Conservation (phyloP, 2,113 vertebrate species). For the Gymnogyps californianus region DNA sequence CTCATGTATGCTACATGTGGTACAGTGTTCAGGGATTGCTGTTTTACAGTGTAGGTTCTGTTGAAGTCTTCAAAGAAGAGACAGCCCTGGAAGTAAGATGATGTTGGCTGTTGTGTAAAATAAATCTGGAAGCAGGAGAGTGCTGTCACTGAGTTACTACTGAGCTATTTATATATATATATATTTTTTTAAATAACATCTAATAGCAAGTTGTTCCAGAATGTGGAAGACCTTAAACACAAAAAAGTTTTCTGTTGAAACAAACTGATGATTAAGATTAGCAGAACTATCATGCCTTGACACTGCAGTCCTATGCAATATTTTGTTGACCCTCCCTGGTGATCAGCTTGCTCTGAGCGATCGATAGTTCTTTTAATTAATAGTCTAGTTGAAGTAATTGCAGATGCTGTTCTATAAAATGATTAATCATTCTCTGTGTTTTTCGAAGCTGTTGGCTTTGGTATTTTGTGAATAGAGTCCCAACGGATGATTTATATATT, state of each 20-base stretch:
- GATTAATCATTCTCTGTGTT: not conserved
- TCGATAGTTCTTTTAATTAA: constrained; percentile 36
- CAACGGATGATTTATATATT: not conserved
- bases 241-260: not conserved
- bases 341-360: not conserved
- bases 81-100: not conserved
- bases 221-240: not conserved
- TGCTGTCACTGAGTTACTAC: not conserved
- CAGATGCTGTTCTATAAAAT: not conserved
- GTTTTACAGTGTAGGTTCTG: not conserved
- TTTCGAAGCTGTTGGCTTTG: not conserved
- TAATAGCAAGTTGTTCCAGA: not conserved
- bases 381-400: not conserved
- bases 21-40: not conserved
- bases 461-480: not conserved
- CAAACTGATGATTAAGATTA: not conserved
- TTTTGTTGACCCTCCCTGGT: not conserved
- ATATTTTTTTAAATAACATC: not conserved
- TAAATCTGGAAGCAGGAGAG: not conserved
- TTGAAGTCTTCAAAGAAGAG: not conserved
- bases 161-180: not conserved
- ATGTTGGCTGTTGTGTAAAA: not conserved
- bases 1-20: not conserved
- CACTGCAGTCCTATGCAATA: not conserved
- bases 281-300: not conserved